A percentile compares a stretch with the other conserved stretches of the same genome.
Evolutionary conservation across 2,797 vertebrate species (phyloP).

Genomic region (Aselliscus stoliczkanus): DNA sequence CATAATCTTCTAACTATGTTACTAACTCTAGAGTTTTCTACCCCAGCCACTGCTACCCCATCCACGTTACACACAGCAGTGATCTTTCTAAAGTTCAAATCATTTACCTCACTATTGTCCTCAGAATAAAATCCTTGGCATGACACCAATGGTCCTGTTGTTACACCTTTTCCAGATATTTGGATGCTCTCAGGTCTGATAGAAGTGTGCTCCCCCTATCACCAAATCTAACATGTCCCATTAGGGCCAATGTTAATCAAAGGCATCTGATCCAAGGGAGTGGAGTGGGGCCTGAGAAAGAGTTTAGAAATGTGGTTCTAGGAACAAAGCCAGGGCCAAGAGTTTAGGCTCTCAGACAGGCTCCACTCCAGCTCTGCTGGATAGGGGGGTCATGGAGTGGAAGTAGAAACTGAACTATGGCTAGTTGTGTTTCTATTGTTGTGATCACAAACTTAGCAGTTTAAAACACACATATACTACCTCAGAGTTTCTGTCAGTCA

Average conservation of each 20-base stretch:
- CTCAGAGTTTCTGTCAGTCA: not conserved
- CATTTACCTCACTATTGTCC: not conserved
- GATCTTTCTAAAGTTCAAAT: not conserved
- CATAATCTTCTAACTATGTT: not conserved
- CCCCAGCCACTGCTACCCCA: not conserved
- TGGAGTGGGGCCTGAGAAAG: not conserved
- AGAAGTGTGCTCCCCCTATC: not conserved
- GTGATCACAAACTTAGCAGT: not conserved
- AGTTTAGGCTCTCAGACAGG: not conserved
- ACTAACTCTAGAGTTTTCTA: not conserved
- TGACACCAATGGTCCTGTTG: not conserved
- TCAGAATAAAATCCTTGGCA: not conserved
- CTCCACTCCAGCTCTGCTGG: not conserved
- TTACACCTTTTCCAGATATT: not conserved
- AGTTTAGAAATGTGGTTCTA: not conserved
- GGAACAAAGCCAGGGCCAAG: not conserved
- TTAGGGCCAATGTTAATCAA: not conserved
- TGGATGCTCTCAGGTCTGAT: not conserved
- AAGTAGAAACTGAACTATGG: not conserved
- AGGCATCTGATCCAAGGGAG: not conserved
- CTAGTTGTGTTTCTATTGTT: not conserved
- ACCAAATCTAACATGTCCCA: not conserved
- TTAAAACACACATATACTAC: not conserved
- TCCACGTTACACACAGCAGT: not conserved
- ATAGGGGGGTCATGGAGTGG: not conserved